Evolutionary conservation across 2,888 invertebrate genomes (phyloP).

Genomic region (Lottia gigantea): DNA sequence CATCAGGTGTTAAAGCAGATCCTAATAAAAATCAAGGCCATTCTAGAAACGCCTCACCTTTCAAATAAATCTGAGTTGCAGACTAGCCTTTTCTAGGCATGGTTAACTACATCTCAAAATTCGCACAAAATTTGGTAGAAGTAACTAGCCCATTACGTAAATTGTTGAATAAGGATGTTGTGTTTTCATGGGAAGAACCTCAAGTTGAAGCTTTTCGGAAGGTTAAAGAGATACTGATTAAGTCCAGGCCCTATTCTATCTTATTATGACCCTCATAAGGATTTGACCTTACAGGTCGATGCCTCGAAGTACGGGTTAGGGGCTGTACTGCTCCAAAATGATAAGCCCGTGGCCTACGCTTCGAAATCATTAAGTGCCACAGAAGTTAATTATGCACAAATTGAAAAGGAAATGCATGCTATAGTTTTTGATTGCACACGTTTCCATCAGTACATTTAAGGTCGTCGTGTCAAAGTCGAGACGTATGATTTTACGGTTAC

Average conservation of each 20-base stretch:
- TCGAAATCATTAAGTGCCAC: slow-evolving; percentile 22
- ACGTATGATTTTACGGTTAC: slow-evolving; percentile 14
- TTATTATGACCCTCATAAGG: slow-evolving; percentile 20
- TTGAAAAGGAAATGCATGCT: slow-evolving; percentile 25
- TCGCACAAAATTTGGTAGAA: slow-evolving; percentile 22
- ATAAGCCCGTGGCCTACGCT: slow-evolving; percentile 24
- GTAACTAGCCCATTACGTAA: slow-evolving; percentile 14
- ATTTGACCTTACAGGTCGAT: slow-evolving; percentile 12
- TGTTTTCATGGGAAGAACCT: slow-evolving; percentile 13
- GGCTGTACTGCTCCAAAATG: slow-evolving; percentile 27
- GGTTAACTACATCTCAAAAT: slow-evolving; percentile 27
- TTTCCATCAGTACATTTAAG: slow-evolving; percentile 16
- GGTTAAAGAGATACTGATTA: slow-evolving; percentile 12
- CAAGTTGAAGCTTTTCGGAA: slow-evolving; percentile 13
- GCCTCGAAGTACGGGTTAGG: slow-evolving; percentile 27
- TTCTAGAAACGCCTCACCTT: slow-evolving; percentile 1
- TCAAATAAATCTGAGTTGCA: slow-evolving; percentile 16
- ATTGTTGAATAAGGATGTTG: slow-evolving; percentile 3
- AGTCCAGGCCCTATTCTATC: slow-evolving; percentile 12
- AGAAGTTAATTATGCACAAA: slow-evolving; percentile 28
- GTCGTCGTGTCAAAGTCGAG: slow-evolving; percentile 13
- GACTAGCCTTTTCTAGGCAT: slow-evolving; percentile 23
- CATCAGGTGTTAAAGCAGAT: slow-evolving; percentile 13
- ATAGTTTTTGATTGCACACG: slow-evolving; percentile 17
- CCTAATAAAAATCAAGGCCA: slow-evolving; percentile 14